Base-by-base conservation (phyloP, 2,888 invertebrate genomes). In the Volucella inanis region DNA sequence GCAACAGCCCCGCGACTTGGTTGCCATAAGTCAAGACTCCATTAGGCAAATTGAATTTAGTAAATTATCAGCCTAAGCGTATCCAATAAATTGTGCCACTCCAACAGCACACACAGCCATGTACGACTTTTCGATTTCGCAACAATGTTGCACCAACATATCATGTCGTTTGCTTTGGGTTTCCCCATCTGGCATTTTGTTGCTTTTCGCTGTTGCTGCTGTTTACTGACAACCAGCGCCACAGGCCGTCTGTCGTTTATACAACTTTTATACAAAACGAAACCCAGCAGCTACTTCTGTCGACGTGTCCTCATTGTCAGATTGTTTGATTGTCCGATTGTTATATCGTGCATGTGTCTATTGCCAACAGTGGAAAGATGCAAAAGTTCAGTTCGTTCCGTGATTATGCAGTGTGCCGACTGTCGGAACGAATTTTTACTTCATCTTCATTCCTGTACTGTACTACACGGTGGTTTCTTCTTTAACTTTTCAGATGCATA, bases 241-340 rank as follows among this genome's bases (percentile, higher is more conserved):
- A 55, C 31, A 31, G 31, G 31, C 31, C 31, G 31, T 31, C 31
- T 0, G 6, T 31, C 1, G 31, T 31, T 6, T 31, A 31, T 31
- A 22, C 18, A 41, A 50, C 18, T 55, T 39, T 41, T 39, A 50
- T 18, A 12, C 38, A 22, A 3, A 31, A 14, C 22, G 54, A 54
- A 54, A 54, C 15, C 55, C 64, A 49, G 74, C 64, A 64, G 74
- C 74, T 43, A 55, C 14, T 55, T 14, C 14, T 62, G 38, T 15
- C 54, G 14, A 3, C 11, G 31, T 31, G 31, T 31, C 2, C 31
- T 55, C 54, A 55, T 43, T 54, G 31, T 68, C 54, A 45, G 15
- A 49, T 22, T 22, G 22, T 22, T 3, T 22, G 22, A 22, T 22
- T 22, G 22, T 22, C 22, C 3, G 47, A 65, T 64, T 64, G 54